Evolutionary conservation across 2,113 vertebrate species (phyloP), one percentile per base, ranked within the genome.

Genomic region (Cyanistes caeruleus): DNA sequence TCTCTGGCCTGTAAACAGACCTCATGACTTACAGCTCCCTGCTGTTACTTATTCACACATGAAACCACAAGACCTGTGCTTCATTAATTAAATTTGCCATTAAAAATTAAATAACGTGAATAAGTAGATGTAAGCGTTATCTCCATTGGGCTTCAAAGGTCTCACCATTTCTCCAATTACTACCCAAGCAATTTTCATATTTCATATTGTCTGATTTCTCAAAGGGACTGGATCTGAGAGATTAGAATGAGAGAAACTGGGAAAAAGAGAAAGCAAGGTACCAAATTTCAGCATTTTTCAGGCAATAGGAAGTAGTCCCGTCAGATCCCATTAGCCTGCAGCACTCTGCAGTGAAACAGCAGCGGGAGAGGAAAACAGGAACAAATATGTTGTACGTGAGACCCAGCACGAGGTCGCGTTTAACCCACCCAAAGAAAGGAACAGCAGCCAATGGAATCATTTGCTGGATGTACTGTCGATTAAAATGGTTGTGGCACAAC

Each of bases 51-150:
- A 93, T 65, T 94, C 93, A 97, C 94, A 95, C 93, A 94, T 84
- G 91, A 97, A 98, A 89, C 94, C 93, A 93, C 82, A 96, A 97
- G 96, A 97, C 97, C 97, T 94, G 84, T 73, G 97, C 95, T 98
- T 97, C 97, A 97, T 98, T 98, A 98, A 98, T 99, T 99, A 98
- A 99, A 99, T 98, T 98, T 98, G 96, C 97, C 97, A 98, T 98
- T 98, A 98, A 97, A 98, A 98, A 98, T 98, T 98, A 99, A 99
- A 98, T 98, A 98, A 98, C 84, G 88, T 97, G 98, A 98, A 97
- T 97, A 98, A 98, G 98, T 97, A 98, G 96, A 97, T 97, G 97
- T 97, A 96, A 98, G 97, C 92, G 78, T 97, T 98, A 98, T 98
- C 98, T 98, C 97, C 95, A 84, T 49, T 77, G 98, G 98, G 97